phyloP scores from a whole-genome alignment of 2,888 invertebrate genomes.

The Lordiphosa andalusiaca region DNA sequence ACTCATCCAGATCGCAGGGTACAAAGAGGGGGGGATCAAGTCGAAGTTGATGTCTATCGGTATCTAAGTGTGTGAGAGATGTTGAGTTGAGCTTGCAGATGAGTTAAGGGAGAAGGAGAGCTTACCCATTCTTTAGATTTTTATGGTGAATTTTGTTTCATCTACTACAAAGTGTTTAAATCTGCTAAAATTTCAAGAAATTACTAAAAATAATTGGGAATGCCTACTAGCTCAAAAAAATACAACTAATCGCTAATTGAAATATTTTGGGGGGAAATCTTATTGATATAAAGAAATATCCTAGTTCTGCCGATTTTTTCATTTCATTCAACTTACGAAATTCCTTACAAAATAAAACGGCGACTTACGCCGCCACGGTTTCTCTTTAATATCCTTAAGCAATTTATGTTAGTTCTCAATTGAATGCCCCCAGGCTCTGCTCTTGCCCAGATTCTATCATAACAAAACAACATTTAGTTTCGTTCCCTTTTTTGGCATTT shows the following conservation, averaged over 20 bases:
- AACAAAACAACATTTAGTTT: slow-evolving; percentile 14
- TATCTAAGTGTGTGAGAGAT: neutral
- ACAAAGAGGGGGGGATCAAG: slow-evolving; percentile 60
- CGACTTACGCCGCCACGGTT: too few relatives aligned
- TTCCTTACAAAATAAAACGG: too few relatives aligned
- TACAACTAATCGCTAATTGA: too few relatives aligned
- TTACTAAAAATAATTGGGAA: neutral
- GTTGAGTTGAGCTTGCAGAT: neutral
- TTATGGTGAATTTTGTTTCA: neutral
- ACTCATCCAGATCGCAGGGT: slow-evolving; percentile 41
- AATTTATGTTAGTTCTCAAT: neutral
- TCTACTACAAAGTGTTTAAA: neutral
- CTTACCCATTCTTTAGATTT: slow-evolving; percentile 21
- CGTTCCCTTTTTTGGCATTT: slow-evolving; percentile 21
- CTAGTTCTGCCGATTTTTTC: too few relatives aligned
- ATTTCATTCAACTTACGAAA: too few relatives aligned
- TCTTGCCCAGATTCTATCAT: too few relatives aligned
- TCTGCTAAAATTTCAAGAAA: neutral
- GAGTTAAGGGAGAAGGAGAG: too few relatives aligned
- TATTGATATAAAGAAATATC: too few relatives aligned
- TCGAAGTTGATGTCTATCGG: neutral
- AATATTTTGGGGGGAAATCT: too few relatives aligned
- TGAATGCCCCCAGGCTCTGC: slow-evolving; percentile 1
- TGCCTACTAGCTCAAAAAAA: neutral
- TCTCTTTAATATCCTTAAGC: too few relatives aligned